Percentiles rank a stretch among this genome's conserved stretches.
Conservation (phyloP, 2,888 invertebrate species). For the Chrysina gloriosa region DNA sequence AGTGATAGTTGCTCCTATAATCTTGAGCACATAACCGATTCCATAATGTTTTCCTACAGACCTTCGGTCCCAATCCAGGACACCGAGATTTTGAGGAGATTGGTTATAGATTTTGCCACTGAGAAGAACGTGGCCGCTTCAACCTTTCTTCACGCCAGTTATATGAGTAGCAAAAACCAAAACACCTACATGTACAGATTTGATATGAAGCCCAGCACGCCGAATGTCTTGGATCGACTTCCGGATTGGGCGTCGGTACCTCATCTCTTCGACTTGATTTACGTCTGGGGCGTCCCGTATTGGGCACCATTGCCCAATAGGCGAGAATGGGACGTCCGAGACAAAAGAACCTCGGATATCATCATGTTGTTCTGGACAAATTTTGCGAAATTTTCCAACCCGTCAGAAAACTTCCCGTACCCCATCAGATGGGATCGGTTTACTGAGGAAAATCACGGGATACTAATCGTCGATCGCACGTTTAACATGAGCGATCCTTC, state of each 20-base stretch:
- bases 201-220: constrained; percentile 78
- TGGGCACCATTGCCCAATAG: constrained; percentile 71
- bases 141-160: constrained; percentile 75
- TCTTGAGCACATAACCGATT: constrained; percentile 75
- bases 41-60: constrained; percentile 81
- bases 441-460: constrained; percentile 74
- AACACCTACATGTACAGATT: constrained; percentile 80
- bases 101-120: constrained; percentile 78
- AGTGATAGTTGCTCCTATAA: constrained; percentile 71
- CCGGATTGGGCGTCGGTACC: constrained; percentile 85
- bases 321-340: constrained; percentile 79
- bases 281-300: constrained; percentile 85
- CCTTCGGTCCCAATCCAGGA: constrained; percentile 75
- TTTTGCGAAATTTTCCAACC: constrained; percentile 80
- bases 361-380: constrained; percentile 85
- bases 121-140: constrained; percentile 77
- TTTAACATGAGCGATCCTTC: constrained; percentile 80
- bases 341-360: constrained; percentile 82
- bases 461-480: constrained; percentile 80
- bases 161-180: constrained; percentile 69
- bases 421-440: constrained; percentile 80
- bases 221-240: constrained; percentile 72
- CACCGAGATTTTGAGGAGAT: constrained; percentile 71
- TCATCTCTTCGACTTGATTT: constrained; percentile 84
- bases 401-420: constrained; percentile 76